Conservation (phyloP, 2,113 vertebrate species). For the Irena cyanogastra region DNA sequence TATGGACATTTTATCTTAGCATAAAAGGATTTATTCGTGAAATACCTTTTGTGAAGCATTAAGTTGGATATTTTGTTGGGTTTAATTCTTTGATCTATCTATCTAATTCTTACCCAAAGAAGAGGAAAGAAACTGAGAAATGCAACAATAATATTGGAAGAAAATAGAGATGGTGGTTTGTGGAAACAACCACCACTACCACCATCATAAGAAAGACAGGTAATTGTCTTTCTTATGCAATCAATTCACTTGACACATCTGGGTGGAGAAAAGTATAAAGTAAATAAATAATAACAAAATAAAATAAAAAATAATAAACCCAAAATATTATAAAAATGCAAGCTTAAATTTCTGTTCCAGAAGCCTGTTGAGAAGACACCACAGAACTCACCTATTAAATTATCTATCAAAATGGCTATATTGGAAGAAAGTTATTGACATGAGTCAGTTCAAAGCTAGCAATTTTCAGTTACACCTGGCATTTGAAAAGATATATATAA, state of each 20-base stretch:
- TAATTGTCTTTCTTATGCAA: neutral
- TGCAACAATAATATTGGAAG: neutral
- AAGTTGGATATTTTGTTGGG: neutral
- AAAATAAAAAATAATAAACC: neutral
- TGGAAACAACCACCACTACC: neutral
- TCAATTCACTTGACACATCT: neutral
- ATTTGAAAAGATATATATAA: neutral
- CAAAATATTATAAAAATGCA: neutral
- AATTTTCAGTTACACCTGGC: neutral
- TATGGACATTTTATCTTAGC: neutral
- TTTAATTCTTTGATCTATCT: neutral
- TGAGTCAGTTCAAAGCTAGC: neutral
- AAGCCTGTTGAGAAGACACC: neutral
- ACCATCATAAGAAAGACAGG: no score
- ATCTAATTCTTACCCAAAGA: neutral
- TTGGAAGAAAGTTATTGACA: neutral
- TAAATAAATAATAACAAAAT: neutral
- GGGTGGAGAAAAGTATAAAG: neutral
- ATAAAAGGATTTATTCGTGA: neutral
- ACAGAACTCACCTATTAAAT: neutral
- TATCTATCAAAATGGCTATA: neutral
- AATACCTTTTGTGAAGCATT: neutral
- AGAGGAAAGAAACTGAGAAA: neutral
- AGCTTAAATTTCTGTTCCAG: neutral
- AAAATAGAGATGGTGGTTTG: neutral